These are phyloP conservation scores for Hippopotamus amphibius DNA, from an alignment of 2,113 vertebrate species.

Conservation along the genomic window DNA sequence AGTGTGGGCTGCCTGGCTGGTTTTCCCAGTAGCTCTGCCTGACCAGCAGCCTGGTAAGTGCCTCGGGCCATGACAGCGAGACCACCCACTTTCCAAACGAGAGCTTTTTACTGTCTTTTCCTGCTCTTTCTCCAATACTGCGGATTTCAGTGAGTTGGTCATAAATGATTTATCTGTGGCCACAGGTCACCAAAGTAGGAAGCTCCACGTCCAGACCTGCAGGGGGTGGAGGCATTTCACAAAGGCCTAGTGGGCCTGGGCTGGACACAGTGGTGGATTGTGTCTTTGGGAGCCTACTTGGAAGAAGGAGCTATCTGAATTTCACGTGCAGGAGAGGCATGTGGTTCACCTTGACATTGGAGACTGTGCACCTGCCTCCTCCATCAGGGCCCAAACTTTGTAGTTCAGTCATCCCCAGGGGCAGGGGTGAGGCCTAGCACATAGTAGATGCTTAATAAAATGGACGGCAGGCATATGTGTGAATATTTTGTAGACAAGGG, in stretches of 20 bases:
- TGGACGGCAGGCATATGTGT: neutral
- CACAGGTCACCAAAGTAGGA: neutral
- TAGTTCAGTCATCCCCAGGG: neutral
- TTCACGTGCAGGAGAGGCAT: too few species aligned
- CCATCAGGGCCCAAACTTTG: neutral
- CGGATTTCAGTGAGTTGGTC: neutral
- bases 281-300: neutral
- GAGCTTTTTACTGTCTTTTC: neutral
- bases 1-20: neutral
- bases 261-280: accelerated
- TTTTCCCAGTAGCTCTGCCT: neutral
- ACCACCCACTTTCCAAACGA: too few species aligned
- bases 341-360: neutral
- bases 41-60: too few species aligned
- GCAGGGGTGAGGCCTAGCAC: too few species aligned
- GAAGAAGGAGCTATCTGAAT: too few species aligned
- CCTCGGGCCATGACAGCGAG: neutral
- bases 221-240: neutral
- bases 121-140: neutral
- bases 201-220: neutral
- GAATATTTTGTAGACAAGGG: neutral
- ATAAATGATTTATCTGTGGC: neutral
- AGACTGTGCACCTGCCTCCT: too few species aligned
- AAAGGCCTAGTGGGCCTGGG: neutral
- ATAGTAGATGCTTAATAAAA: neutral